Evolutionary conservation across 1,140 invertebrate genomes (phyloP), one percentile per base, ranked within the genome.

Genomic region (Drosophila pachea): DNA sequence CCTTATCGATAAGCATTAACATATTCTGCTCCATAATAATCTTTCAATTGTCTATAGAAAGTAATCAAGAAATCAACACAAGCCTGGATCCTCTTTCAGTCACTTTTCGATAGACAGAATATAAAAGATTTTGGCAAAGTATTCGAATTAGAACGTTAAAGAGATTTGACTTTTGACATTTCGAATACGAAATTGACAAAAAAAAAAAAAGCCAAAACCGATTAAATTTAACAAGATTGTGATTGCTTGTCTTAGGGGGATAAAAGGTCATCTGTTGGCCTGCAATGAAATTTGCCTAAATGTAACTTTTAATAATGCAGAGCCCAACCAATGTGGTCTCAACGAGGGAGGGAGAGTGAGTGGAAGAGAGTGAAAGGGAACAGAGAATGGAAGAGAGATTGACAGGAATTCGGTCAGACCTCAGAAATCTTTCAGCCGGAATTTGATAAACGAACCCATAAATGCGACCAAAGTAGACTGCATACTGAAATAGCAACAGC

Each of bases 391-490:
- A n/a, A 12, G 38, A 22, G 47, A 31, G 42, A 29, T 55, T 55
- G 66, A 55, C 60, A 64, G 60, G 60, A 55, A 68, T 68, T 59
- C 50, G 45, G 38, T 59, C 38, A 33, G 47, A 63, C 52, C 52
- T 56, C 43, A 43, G 49, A 68, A 68, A 63, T 55, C 53, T 55
- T 33, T 12, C 31, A 31, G 35, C 53, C 49, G 49, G 59, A 79
- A 78, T 76, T 79, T 68, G 79, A 78, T 78, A 78, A 78, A 75
- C 76, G 69, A 75, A 78, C 67, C 58, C 58, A 11, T 60, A 78
- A 78, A 79, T 64, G 49, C 36, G 67, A 50, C 31, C 8, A 45
- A 64, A 67, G 58, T 45, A 56, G 29, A 56, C 29, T 43, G 54
- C 54, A 56, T 45, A 43, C 40, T 45, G 33, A 45, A 45, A 56